Base-by-base conservation (phyloP, 2,888 invertebrate genomes). In the Ceratothoa steindachneri region DNA sequence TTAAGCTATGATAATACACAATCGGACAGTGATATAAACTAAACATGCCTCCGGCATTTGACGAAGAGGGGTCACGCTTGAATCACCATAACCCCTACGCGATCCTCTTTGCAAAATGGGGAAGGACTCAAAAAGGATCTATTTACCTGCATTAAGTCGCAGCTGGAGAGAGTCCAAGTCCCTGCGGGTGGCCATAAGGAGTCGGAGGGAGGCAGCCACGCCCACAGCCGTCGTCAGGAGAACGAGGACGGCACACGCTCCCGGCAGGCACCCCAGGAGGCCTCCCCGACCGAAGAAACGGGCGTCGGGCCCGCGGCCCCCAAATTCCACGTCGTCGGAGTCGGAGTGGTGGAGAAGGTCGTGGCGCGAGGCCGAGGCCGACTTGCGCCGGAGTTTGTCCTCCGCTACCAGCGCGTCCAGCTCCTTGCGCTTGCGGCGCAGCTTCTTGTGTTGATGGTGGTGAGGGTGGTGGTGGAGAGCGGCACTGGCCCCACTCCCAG, bases 391-490 rank as follows among this genome's bases (percentile, higher is more conserved):
- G 9, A 78, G 68, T 30, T 78, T 78, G 31, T 78, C 78, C 72
- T 78, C 78, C 12, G 75, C 67, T 3, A 78, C 78, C 3, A 78
- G 71, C 7, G 78, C 78, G 64, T 75, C 78, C 30, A 78, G 69
- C 41, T 78, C 78, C 72, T 78, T 78, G 52, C 78, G 72, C 73
- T 78, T 78, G 24, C 75, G 72, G n/a, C 78, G 73, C 7, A 75
- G 71, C 51, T 78, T 78, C 64, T 78, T 78, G 72, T 77, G 77
- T 12, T 52, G 55, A 15, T 70, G 70, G 19, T 41, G 30, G 70
- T 55, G 3, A n/a, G n/a, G n/a, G 55, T 55, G 22, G 70, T 19
- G 53, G 9, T 60, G 60, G 55, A 5, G 2, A 24, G 70, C 0
- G n/a, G n/a, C n/a, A n/a, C n/a, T n/a, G n/a, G n/a, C n/a, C n/a